Conservation (phyloP, 2,113 vertebrate genomes). For the Etheostoma spectabile region DNA sequence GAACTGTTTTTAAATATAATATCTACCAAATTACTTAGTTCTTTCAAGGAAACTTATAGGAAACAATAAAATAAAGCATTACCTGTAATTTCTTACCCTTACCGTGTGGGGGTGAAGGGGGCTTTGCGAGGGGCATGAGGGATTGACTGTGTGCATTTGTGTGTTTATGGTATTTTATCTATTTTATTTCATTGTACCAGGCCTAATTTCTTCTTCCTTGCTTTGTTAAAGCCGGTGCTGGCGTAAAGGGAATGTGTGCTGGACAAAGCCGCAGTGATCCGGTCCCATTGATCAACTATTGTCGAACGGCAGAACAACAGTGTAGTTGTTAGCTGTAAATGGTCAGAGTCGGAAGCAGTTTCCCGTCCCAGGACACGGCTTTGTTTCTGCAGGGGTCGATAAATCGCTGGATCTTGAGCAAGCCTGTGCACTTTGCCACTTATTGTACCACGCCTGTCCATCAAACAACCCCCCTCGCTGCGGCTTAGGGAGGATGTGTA, state of each 20-base stretch:
- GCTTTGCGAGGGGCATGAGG: not conserved
- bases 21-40: not conserved
- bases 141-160: not conserved
- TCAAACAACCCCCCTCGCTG: constrained; percentile 20
- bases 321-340: constrained; percentile 51
- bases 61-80: not conserved
- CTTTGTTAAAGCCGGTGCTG: not conserved
- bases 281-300: constrained; percentile 55
- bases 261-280: constrained; percentile 27
- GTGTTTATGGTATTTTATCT: not conserved
- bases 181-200: constrained; percentile 1
- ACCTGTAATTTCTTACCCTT: not conserved
- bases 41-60: not conserved
- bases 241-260: constrained; percentile 34
- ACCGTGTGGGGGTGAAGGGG: not conserved
- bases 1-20: not conserved
- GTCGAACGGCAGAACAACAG: constrained; percentile 60
- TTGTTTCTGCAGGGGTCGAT: constrained; percentile 66
- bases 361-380: constrained; percentile 62
- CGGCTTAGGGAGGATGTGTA: not conserved
- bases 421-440: constrained; percentile 51
- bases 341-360: constrained; percentile 44
- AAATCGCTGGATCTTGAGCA: constrained; percentile 57
- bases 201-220: constrained; percentile 27
- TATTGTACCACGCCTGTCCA: constrained; percentile 42